phyloP scores from a whole-genome alignment of 2,113 vertebrate genomes.

The Ophiodon elongatus region DNA sequence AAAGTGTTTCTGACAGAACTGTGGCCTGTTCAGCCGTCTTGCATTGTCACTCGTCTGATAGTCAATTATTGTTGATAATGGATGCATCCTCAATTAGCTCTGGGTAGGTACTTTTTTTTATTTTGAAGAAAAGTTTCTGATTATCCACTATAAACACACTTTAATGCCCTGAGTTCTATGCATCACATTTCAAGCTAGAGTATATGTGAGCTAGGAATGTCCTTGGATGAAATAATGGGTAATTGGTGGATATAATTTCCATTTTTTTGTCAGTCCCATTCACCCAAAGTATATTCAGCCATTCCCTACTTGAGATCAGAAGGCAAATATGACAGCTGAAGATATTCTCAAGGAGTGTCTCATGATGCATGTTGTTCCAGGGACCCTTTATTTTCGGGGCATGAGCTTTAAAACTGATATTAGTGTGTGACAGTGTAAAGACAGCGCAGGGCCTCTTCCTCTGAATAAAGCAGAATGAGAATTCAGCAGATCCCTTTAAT shows the following conservation, averaged over 20 bases:
- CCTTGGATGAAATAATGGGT: slow-evolving; percentile 32
- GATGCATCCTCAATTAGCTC: slow-evolving; percentile 30
- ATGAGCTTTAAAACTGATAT: slow-evolving; percentile 22
- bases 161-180: slow-evolving; percentile 6
- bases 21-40: slow-evolving; percentile 32
- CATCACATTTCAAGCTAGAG: slow-evolving; percentile 15
- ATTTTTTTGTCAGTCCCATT: slow-evolving; percentile 36
- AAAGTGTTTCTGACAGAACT: slow-evolving; percentile 51
- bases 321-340: slow-evolving; percentile 13
- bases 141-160: slow-evolving; percentile 8
- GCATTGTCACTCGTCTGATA: slow-evolving; percentile 20
- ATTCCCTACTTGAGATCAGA: slow-evolving; percentile 25
- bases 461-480: slow-evolving; percentile 1
- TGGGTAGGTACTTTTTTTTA: slow-evolving; percentile 6
- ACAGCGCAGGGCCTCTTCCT: background rate
- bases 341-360: slow-evolving; percentile 15
- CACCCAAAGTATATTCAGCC: slow-evolving; percentile 19
- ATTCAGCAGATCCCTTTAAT: slow-evolving; percentile 18
- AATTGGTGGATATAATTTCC: slow-evolving; percentile 39
- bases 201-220: slow-evolving; percentile 4
- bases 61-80: slow-evolving; percentile 65
- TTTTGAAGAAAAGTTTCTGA: slow-evolving; percentile 32
- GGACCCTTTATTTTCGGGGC: slow-evolving; percentile 20
- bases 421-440: slow-evolving; percentile 9
- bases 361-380: slow-evolving; percentile 22